Evolutionary conservation across 2,888 invertebrate species (phyloP), one percentile per base, ranked within the genome.

Genomic region (Rhingia rostrata): DNA sequence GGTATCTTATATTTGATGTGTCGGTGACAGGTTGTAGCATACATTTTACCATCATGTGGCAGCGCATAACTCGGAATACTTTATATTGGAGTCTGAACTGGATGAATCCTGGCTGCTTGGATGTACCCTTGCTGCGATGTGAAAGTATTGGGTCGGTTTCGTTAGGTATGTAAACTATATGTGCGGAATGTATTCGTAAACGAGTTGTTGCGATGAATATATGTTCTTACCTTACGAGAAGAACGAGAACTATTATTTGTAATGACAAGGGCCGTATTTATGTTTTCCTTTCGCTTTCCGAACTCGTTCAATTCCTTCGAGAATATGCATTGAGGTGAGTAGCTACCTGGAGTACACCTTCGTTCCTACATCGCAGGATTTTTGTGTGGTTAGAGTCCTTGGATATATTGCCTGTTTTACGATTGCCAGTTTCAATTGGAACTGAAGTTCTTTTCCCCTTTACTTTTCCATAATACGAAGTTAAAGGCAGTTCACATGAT

Each of bases 41-140:
- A 51, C 30, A 22, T 22, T 22, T 22, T 22, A 22, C 22, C 22
- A 30, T 3, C 22, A 58, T 66, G 41, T 61, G 61, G 56, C 63
- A 41, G n/a, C 35, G 35, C 33, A 56, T 45, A 70, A 47, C 54
- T 67, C 30, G 12, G 61, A 74, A 61, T 61, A 61, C 56, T 74
- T 56, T 81, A 69, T 74, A 80, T 80, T 74, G 37, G 56, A 75
- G 69, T 69, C 58, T 53, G 37, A 63, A 70, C 56, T 39, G 56
- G 14, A n/a, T 14, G 32, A n/a, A 30, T 6, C 12, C 9, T 64
- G 30, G 43, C 1, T 47, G 10, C 9, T n/a, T 49, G 37, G 9
- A 61, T 39, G 33, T 14, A 30, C 49, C 12, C 6, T 12, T 37
- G 35, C 37, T 12, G 47, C 6, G 12, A 30, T n/a, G 7, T 22